Conservation (phyloP, 2,888 invertebrate genomes). For the Phania funesta region DNA sequence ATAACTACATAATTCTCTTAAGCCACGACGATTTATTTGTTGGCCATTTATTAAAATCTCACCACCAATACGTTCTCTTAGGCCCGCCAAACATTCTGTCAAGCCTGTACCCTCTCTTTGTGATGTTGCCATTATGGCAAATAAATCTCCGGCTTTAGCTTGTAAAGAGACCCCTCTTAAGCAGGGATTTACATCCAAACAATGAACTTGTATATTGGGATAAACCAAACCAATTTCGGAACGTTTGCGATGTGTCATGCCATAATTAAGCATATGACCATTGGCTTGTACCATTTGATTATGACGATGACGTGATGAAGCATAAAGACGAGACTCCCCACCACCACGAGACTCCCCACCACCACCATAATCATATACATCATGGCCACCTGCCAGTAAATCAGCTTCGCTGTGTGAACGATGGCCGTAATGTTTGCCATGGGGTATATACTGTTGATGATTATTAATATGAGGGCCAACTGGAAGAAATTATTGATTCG, state of each 20-base stretch:
- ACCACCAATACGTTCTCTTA: constrained; percentile 85
- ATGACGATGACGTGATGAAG: constrained; percentile 72
- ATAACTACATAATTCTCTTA: constrained; percentile 86
- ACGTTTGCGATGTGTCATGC: constrained; percentile 75
- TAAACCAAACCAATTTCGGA: constrained; percentile 79
- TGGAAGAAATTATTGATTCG: constrained; percentile 12
- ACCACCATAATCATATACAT: constrained; percentile 69
- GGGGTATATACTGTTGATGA: constrained; percentile 74
- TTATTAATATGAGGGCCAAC: constrained; percentile 77
- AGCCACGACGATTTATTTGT: constrained; percentile 85
- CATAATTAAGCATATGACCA: constrained; percentile 66
- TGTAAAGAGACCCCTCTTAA: constrained; percentile 87
- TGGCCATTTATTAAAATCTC: constrained; percentile 94
- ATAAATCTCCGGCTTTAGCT: constrained; percentile 93
- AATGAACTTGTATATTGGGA: constrained; percentile 80
- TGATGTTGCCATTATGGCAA: constrained; percentile 94
- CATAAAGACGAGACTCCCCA: constrained; percentile 77
- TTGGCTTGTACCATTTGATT: constrained; percentile 63
- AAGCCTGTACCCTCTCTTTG: constrained; percentile 92
- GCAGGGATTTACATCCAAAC: constrained; percentile 93
- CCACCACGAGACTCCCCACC: constrained; percentile 77
- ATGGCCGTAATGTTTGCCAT: constrained; percentile 80
- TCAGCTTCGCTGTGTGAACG: constrained; percentile 94
- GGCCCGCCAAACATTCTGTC: constrained; percentile 91
- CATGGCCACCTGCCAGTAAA: constrained; percentile 83